phyloP scores from a whole-genome alignment of 1,140 invertebrate genomes.

The Bombyx mandarina region DNA sequence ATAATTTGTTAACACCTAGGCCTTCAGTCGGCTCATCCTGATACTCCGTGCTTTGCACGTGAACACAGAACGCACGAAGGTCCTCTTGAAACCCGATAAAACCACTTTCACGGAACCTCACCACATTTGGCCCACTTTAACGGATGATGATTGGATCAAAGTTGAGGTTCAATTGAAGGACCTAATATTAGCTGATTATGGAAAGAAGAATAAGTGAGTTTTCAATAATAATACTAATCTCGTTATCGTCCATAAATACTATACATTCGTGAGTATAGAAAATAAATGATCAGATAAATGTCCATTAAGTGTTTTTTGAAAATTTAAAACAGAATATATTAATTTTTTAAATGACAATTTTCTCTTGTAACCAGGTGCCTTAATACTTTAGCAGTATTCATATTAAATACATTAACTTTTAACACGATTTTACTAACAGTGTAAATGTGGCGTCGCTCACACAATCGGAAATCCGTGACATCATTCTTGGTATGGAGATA shows the following conservation, averaged over 20 bases:
- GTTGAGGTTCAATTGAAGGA: slow-evolving; percentile 99
- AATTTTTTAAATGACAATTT: background rate
- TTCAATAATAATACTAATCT: background rate
- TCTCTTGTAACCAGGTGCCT: background rate
- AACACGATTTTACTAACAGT: slow-evolving; percentile 42
- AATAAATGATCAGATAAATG: too few species aligned
- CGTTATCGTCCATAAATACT: too few species aligned
- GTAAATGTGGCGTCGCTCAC: slow-evolving; percentile 99
- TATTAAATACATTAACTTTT: background rate
- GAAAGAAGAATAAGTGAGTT: slow-evolving; percentile 97
- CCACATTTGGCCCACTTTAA: slow-evolving; percentile 98
- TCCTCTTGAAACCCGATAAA: slow-evolving; percentile 98
- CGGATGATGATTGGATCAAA: slow-evolving; percentile 99
- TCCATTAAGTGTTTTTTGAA: too few species aligned
- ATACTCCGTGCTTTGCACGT: slow-evolving; percentile 98
- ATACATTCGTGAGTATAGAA: too few species aligned
- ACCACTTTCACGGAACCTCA: slow-evolving; percentile 98
- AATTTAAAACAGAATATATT: too few species aligned
- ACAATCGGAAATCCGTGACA: slow-evolving; percentile 99
- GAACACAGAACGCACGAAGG: slow-evolving; percentile 99
- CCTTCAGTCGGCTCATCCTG: slow-evolving; percentile 97
- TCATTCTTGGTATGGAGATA: slow-evolving; percentile 99
- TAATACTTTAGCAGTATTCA: too few species aligned
- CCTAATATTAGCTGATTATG: slow-evolving; percentile 98
- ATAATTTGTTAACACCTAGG: slow-evolving; percentile 55